These are phyloP conservation scores for Isurus oxyrinchus DNA, from an alignment of 2,113 vertebrate genomes.

Conservation along the genomic window DNA sequence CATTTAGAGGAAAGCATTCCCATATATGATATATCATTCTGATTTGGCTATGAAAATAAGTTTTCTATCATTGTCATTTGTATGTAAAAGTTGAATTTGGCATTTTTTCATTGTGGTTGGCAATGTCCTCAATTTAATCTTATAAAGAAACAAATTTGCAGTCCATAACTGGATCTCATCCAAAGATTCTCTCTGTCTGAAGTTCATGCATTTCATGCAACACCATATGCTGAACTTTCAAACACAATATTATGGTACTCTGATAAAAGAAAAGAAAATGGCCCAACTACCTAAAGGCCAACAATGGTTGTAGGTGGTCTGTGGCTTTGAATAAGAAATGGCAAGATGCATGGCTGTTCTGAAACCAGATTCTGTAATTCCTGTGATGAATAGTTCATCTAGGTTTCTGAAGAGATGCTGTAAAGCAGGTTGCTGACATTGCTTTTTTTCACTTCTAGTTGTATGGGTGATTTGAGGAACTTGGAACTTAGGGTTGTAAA, in stretches of 20 bases:
- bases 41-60: neutral
- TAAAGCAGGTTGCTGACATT: neutral
- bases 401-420: neutral
- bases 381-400: neutral
- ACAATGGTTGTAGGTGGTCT: neutral
- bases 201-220: neutral
- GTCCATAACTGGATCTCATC: neutral
- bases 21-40: neutral
- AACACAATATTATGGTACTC: neutral
- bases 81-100: neutral
- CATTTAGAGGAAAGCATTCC: neutral
- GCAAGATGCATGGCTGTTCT: neutral
- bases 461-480: neutral
- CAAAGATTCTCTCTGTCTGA: neutral
- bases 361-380: conserved; percentile 5
- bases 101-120: neutral
- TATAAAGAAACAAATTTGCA: neutral
- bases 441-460: neutral
- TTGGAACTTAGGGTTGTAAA: neutral
- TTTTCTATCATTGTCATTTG: neutral
- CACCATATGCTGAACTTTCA: neutral
- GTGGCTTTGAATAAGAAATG: neutral
- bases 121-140: neutral
- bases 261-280: conserved; percentile 1
- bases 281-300: neutral